A percentile compares a stretch with the other conserved stretches of the same genome.
phyloP scores from a whole-genome alignment of 1,140 invertebrate species.

The Trissolcus basalis region DNA sequence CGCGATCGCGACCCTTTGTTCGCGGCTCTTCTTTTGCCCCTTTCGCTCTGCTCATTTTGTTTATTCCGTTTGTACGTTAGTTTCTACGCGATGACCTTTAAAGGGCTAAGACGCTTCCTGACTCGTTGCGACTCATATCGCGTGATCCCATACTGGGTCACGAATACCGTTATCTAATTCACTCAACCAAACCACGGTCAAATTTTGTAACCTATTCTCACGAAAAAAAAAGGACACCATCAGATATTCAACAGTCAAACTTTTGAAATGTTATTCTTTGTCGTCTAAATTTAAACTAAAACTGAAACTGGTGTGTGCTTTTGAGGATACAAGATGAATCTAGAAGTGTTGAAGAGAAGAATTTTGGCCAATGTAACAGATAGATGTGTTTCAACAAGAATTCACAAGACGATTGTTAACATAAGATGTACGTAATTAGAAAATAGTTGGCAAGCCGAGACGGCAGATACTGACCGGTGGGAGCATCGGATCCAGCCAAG shows the following conservation, averaged over 20 bases:
- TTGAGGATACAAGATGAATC: not conserved
- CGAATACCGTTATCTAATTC: conserved; percentile 62
- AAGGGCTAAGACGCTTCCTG: conserved; percentile 64
- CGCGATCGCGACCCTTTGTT: conserved; percentile 46
- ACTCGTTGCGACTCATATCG: conserved; percentile 63
- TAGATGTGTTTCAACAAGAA: conserved; percentile 20
- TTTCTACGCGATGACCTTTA: conserved; percentile 59
- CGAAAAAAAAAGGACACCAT: too few species aligned
- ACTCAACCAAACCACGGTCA: too few species aligned
- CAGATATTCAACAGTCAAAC: too few species aligned
- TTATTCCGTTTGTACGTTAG: conserved; percentile 59
- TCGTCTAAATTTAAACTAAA: too few species aligned
- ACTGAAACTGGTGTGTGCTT: too few species aligned
- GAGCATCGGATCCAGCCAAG: conserved; percentile 39
- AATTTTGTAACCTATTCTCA: too few species aligned
- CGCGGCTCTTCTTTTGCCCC: conserved; percentile 43
- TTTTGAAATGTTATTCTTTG: too few species aligned
- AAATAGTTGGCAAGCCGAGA: conserved; percentile 63
- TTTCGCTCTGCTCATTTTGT: conserved; percentile 29
- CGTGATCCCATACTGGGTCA: conserved; percentile 61
- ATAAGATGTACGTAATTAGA: conserved; percentile 65
- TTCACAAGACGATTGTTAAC: conserved; percentile 57
- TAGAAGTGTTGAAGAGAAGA: conserved; percentile 7
- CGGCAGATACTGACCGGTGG: conserved; percentile 7
- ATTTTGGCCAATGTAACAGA: conserved; percentile 8